A percentile compares a stretch with the other conserved stretches of the same genome.
phyloP scores from a whole-genome alignment of 2,797 vertebrate genomes.

The Sus cebifrons region DNA sequence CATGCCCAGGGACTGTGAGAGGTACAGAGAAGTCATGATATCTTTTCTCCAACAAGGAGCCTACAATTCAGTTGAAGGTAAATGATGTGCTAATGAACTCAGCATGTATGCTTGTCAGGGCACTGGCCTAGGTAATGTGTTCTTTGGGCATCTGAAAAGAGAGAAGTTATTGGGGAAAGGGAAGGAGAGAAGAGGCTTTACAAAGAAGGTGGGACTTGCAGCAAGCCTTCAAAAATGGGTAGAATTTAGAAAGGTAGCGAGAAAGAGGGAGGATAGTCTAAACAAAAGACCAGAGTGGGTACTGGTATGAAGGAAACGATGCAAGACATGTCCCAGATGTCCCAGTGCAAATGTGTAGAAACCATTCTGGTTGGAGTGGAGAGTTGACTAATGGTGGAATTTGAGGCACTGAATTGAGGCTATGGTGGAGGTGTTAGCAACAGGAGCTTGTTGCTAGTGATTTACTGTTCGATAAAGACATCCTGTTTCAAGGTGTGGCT shows the following conservation, averaged over 20 bases:
- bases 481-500: not conserved
- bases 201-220: no score
- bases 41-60: not conserved
- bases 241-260: not conserved
- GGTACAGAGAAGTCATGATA: not conserved
- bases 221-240: not conserved
- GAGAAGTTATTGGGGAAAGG: not conserved
- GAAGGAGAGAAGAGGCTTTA: not conserved
- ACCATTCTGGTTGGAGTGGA: not conserved
- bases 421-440: not conserved
- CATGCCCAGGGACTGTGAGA: not conserved
- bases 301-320: accelerated
- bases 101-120: no score
- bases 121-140: not conserved
- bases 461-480: not conserved
- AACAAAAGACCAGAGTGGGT: not conserved
- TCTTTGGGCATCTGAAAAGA: not conserved
- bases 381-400: not conserved
- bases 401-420: not conserved
- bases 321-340: no score
- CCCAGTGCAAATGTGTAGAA: not conserved
- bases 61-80: not conserved
- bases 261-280: not conserved
- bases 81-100: not conserved
- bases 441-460: not conserved